Evolutionary conservation across 2,888 invertebrate genomes (phyloP).

Genomic region (Elegia similella): DNA sequence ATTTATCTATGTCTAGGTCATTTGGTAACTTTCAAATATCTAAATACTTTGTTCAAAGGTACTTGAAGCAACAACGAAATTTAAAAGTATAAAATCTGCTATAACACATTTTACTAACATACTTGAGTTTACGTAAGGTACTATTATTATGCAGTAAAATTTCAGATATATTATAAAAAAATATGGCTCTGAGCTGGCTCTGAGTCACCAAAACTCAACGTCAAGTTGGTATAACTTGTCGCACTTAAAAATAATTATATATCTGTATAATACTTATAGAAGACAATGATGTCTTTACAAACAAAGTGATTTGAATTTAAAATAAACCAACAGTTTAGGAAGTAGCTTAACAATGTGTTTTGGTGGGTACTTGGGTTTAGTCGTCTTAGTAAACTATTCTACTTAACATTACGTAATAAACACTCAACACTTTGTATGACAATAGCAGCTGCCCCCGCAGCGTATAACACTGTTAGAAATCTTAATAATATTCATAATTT

Average conservation of each 20-base stretch:
- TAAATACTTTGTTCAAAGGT: slow-evolving; percentile 15
- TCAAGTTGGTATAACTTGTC: too few relatives aligned
- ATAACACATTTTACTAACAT: background rate
- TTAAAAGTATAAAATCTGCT: background rate
- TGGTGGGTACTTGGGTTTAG: slow-evolving; percentile 25
- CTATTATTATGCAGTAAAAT: background rate
- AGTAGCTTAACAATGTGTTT: slow-evolving; percentile 22
- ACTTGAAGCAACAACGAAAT: slow-evolving; percentile 11
- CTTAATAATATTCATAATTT: slow-evolving; percentile 47
- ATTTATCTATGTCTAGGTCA: slow-evolving; percentile 28
- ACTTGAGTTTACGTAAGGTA: background rate
- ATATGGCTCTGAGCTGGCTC: too few relatives aligned
- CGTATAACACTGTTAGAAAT: slow-evolving; percentile 22
- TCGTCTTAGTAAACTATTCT: slow-evolving; percentile 24
- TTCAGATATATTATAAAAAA: background rate
- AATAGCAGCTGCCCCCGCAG: slow-evolving; percentile 16
- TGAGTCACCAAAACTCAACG: too few relatives aligned
- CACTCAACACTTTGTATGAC: slow-evolving; percentile 39
- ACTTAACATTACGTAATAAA: slow-evolving; percentile 34
- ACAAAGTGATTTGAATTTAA: background rate
- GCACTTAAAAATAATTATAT: too few relatives aligned
- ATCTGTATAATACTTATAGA: too few relatives aligned
- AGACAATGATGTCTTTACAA: background rate
- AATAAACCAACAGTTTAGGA: slow-evolving; percentile 10
- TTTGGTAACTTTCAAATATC: slow-evolving; percentile 12